These are phyloP conservation scores for Diabrotica virgifera DNA, from an alignment of 1,140 invertebrate species.

Conservation along the genomic window DNA sequence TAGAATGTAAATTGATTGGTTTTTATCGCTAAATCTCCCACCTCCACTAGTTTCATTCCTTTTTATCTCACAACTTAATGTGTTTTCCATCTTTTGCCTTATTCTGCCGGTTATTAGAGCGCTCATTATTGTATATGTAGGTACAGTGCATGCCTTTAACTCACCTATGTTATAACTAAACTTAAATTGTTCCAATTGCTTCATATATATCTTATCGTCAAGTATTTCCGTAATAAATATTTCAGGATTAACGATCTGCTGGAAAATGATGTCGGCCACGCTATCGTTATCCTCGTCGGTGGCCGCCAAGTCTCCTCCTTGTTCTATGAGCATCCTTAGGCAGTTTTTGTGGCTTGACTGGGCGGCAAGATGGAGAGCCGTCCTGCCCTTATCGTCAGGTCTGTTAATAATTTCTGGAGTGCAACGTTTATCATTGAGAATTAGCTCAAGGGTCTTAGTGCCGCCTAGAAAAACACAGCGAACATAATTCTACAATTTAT, in stretches of 20 bases:
- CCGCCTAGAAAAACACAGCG: background rate
- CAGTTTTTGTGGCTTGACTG: constrained; percentile 20
- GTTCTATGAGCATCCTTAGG: constrained; percentile 20
- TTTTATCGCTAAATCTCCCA: too few relatives aligned
- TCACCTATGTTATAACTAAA: constrained; percentile 16
- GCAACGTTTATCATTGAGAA: constrained; percentile 23
- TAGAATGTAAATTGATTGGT: too few relatives aligned
- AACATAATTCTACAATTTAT: too few relatives aligned
- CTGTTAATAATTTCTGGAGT: constrained; percentile 21
- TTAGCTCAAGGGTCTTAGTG: constrained; percentile 17
- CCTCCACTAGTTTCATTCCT: too few relatives aligned
- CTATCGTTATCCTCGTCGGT: constrained; percentile 21
- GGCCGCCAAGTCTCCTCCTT: constrained; percentile 18
- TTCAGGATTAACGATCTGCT: constrained; percentile 19
- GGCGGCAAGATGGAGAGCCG: constrained; percentile 25
- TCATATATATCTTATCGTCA: constrained; percentile 17
- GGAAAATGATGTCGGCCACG: constrained; percentile 27
- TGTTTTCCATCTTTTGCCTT: too few relatives aligned
- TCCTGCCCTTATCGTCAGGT: constrained; percentile 23
- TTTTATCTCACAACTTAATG: too few relatives aligned
- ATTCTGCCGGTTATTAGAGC: too few relatives aligned
- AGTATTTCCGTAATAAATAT: constrained; percentile 25
- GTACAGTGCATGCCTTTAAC: too few relatives aligned
- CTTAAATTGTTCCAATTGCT: constrained; percentile 10
- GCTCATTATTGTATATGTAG: too few relatives aligned